Percentiles rank a stretch among this genome's conserved stretches.
phyloP scores from a whole-genome alignment of 35 echinoderm and acorn worm species.

The Heliocidaris erythrogramma region DNA sequence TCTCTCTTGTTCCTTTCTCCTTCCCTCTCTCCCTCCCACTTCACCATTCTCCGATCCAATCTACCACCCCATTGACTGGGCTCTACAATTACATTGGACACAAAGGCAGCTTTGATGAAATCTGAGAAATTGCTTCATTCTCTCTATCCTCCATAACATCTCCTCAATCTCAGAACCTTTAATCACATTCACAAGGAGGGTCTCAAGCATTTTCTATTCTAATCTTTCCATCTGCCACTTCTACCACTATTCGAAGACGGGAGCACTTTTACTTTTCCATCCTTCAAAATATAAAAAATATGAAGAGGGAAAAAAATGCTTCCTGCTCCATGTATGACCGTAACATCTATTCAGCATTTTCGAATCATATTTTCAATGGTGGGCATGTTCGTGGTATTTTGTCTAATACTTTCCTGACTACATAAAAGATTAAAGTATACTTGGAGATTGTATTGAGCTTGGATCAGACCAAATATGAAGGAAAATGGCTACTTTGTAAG shows the following conservation, averaged over 20 bases:
- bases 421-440: not conserved
- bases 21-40: not conserved
- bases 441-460: not conserved
- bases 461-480: too few species aligned
- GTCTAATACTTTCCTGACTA: not conserved
- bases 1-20: not conserved
- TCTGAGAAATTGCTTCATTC: slow-evolving; percentile 17
- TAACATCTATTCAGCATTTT: not conserved
- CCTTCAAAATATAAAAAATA: not conserved
- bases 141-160: not conserved
- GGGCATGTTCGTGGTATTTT: not conserved
- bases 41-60: slow-evolving; percentile 4
- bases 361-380: not conserved
- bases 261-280: not conserved
- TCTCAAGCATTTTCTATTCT: not conserved
- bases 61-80: not conserved
- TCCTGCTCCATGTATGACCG: not conserved
- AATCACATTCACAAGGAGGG: not conserved
- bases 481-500: too few species aligned
- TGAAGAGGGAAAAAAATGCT: not conserved
- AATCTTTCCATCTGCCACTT: not conserved
- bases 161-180: not conserved
- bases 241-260: not conserved
- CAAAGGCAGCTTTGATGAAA: not conserved
- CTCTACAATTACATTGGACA: slow-evolving; percentile 9